A percentile compares a stretch with the other conserved stretches of the same genome.
Evolutionary conservation across 2,888 invertebrate species (phyloP).

Genomic region (Anthophora plumipes): DNA sequence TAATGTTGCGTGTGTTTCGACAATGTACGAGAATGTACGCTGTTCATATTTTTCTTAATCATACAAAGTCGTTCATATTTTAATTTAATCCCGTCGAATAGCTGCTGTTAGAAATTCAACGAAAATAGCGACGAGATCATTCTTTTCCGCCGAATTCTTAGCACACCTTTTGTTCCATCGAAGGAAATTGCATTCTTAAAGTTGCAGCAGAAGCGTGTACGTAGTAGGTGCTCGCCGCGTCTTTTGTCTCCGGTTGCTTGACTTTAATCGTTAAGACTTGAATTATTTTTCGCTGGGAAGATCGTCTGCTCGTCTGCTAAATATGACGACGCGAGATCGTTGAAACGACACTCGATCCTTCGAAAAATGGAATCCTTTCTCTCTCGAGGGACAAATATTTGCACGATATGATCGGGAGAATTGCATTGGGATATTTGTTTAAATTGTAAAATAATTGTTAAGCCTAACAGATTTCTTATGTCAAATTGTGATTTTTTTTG

Average conservation of each 20-base stretch:
- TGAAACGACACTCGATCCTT: not conserved
- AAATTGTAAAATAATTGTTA: too few relatives aligned
- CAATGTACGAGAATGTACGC: too few relatives aligned
- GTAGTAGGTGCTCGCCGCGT: not conserved
- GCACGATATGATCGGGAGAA: not conserved
- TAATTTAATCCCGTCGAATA: too few relatives aligned
- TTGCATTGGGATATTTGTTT: too few relatives aligned
- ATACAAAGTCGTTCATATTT: too few relatives aligned
- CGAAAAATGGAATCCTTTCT: not conserved
- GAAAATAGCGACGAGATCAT: too few relatives aligned
- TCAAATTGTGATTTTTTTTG: too few relatives aligned
- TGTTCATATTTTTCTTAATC: too few relatives aligned
- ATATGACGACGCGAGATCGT: not conserved
- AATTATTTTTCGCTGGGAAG: not conserved
- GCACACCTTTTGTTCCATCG: not conserved
- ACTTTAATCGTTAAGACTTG: slow-evolving; percentile 18
- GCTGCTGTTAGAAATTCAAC: too few relatives aligned
- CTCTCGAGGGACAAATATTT: not conserved
- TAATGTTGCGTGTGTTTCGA: too few relatives aligned
- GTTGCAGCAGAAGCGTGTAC: not conserved
- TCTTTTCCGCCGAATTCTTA: not conserved
- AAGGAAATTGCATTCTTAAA: slow-evolving; percentile 20
- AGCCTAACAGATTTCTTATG: too few relatives aligned
- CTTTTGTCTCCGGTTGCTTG: slow-evolving; percentile 11
- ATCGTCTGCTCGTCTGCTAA: not conserved